Percentiles rank a stretch among this genome's conserved stretches.
These are phyloP conservation scores for Phyllostomus hastatus DNA, from an alignment of 2,113 vertebrate species.

Conservation along the genomic window DNA sequence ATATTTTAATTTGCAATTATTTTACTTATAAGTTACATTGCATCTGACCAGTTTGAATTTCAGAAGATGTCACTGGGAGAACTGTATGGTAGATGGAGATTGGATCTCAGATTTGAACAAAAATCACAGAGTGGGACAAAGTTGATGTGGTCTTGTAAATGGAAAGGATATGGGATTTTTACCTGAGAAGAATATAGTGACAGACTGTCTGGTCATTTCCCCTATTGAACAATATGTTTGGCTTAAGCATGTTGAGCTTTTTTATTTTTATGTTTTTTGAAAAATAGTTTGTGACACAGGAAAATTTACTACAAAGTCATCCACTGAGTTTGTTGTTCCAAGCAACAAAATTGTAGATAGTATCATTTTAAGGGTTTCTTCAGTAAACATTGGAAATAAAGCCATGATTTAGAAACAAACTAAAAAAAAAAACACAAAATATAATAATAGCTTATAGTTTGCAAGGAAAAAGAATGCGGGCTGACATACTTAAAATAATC, in stretches of 20 bases:
- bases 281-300: neutral
- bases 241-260: neutral
- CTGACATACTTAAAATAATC: neutral
- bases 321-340: neutral
- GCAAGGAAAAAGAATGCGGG: neutral
- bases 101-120: neutral
- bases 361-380: conserved; percentile 24
- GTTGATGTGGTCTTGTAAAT: neutral
- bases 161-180: neutral
- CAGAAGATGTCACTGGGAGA: neutral
- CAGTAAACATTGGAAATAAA: neutral
- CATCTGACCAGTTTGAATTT: neutral
- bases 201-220: neutral
- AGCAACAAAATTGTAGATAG: neutral
- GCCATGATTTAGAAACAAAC: conserved; percentile 8
- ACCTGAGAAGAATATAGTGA: neutral
- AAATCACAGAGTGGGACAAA: neutral
- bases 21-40: neutral
- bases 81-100: accelerated
- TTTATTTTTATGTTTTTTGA: neutral
- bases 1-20: neutral
- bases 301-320: neutral
- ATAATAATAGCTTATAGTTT: neutral
- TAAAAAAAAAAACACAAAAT: neutral
- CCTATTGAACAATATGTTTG: neutral